These are phyloP conservation scores for Elmis aenea DNA, from an alignment of 2,888 invertebrate species.

Conservation along the genomic window DNA sequence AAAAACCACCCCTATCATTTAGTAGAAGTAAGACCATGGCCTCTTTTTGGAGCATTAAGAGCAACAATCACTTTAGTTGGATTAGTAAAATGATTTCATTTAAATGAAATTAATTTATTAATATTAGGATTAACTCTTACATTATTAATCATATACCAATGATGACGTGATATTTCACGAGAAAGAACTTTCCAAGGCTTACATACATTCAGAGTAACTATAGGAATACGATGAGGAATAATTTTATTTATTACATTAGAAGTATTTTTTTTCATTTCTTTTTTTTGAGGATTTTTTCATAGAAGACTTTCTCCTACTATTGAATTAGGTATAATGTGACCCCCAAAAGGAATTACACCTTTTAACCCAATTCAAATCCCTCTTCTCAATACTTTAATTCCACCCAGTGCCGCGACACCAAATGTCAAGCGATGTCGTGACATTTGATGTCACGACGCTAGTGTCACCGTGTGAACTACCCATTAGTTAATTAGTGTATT, in stretches of 20 bases:
- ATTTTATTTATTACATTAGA: conserved; percentile 69
- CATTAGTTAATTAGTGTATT: too few species aligned
- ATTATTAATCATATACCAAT: conserved; percentile 56
- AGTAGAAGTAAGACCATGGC: conserved; percentile 59
- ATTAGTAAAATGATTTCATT: conserved; percentile 59
- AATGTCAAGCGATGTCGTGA: too few species aligned
- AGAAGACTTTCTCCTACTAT: conserved; percentile 51
- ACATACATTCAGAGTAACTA: conserved; percentile 55
- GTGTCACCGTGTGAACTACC: too few species aligned
- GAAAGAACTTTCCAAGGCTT: conserved; percentile 63
- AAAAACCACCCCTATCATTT: conserved; percentile 61
- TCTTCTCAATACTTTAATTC: conserved; percentile 66
- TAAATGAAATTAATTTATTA: conserved; percentile 51
- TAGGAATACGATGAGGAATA: conserved; percentile 64
- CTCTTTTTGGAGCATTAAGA: conserved; percentile 56
- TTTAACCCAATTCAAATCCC: conserved; percentile 70
- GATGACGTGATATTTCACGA: conserved; percentile 65
- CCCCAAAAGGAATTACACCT: conserved; percentile 56
- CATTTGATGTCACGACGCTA: too few species aligned
- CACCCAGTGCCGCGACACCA: too few species aligned
- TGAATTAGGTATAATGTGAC: conserved; percentile 60
- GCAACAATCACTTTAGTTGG: conserved; percentile 55
- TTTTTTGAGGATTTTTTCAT: conserved; percentile 58
- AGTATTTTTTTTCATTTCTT: conserved; percentile 58
- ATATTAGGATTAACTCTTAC: conserved; percentile 49